Evolutionary conservation across 2,888 invertebrate genomes (phyloP), one percentile per base, ranked within the genome.

Genomic region (Himalopsyche anomala): DNA sequence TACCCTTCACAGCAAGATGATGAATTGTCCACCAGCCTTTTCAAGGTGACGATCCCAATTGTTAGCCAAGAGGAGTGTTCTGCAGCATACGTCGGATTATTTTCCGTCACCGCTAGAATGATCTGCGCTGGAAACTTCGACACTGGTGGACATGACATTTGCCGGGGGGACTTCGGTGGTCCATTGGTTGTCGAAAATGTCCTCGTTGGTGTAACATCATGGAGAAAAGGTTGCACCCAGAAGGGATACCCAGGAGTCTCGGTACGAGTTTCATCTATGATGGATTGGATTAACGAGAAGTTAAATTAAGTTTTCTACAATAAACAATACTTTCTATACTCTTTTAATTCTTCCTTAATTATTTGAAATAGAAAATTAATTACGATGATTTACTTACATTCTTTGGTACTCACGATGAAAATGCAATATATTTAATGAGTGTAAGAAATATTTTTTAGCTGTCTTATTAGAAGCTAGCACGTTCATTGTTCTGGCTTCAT

Each of bases 161-260:
- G 93, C 87, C 93, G 94, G 90, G 94, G 94, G 0, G 94, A 94
- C 90, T 94, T 94, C n/a, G 94, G 94, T 6, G 94, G 94, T 19
- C 94, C 94, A 62, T 90, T 94, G 54, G 94, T 93, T 19, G 91
- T 91, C 82, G 90, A 91, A 80, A 91, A 91, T 79, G 90, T 90
- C 85, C 90, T 94, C 79, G 90, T 94, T 79, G 94, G 94, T 79
- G 91, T 94, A 83, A 51, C 51, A 51, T 51, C 51, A 51, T 51
- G 15, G 15, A 15, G 51, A 51, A 51, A 4, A 3, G 51, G 92
- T 5, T 94, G 94, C 89, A 94, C 94, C 12, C 91, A 92, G 80
- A 89, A 90, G 3, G 88, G 90, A 74, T 94, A 94, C 89, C 94
- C 94, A 4, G 94, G 94, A 81, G 94, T 94, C 0, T 94, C 94